A percentile compares a stretch with the other conserved stretches of the same genome.
Evolutionary conservation across 2,888 invertebrate species (phyloP).

Genomic region (Brachynemurus nebulosus): DNA sequence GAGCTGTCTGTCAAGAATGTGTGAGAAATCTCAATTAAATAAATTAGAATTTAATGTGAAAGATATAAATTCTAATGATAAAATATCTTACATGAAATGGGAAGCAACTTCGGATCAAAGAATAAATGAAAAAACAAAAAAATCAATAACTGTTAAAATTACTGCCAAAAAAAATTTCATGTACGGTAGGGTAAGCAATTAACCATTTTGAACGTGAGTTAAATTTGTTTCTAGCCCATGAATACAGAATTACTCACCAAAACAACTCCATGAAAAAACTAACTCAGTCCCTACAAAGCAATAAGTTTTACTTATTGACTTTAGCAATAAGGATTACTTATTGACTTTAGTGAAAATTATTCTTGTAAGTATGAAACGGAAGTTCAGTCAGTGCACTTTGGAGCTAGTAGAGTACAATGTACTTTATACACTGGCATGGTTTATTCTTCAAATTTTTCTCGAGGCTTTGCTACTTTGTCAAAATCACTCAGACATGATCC

Average conservation of each 20-base stretch:
- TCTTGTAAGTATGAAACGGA: conserved; percentile 1
- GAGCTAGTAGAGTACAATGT: background rate
- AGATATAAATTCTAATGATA: background rate
- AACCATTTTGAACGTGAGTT: background rate
- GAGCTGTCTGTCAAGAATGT: background rate
- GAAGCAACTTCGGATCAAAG: background rate
- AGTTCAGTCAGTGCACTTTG: background rate
- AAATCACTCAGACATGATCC: conserved; percentile 1
- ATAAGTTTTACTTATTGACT: no score
- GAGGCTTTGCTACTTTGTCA: background rate
- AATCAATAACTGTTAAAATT: background rate
- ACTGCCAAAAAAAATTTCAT: background rate
- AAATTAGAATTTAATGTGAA: background rate
- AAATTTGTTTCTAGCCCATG: background rate
- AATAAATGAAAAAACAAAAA: background rate
- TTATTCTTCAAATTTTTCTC: background rate
- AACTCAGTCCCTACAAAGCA: background rate
- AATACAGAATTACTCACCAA: conserved; percentile 1
- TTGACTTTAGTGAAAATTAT: conserved; percentile 2
- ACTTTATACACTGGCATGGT: background rate
- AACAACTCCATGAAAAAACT: background rate
- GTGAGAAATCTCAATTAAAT: background rate
- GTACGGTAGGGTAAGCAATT: background rate
- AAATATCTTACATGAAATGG: background rate
- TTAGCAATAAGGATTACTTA: background rate